A percentile compares a stretch with the other conserved stretches of the same genome.
Conservation (phyloP, 1,140 invertebrate genomes). For the Eumaeus atala region DNA sequence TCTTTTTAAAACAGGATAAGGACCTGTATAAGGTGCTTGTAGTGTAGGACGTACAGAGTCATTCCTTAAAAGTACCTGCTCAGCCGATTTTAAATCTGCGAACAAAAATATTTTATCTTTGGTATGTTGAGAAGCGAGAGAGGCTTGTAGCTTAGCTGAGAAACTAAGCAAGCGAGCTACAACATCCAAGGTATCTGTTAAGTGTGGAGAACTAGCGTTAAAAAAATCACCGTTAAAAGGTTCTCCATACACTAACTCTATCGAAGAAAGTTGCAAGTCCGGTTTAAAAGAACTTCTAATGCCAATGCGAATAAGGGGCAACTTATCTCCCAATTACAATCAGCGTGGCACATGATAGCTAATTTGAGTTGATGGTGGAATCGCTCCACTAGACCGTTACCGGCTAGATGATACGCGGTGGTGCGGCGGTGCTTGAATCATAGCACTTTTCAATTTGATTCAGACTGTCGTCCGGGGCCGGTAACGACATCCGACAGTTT, state of each 20-base stretch:
- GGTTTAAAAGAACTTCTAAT: slow-evolving; percentile 8
- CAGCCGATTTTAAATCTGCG: too few relatives aligned
- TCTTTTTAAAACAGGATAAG: neutral
- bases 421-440: slow-evolving; percentile 14
- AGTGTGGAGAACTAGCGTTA: too few relatives aligned
- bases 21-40: neutral
- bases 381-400: slow-evolving; percentile 16
- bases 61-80: too few relatives aligned
- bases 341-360: too few relatives aligned
- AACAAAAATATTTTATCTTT: too few relatives aligned
- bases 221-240: too few relatives aligned
- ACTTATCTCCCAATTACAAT: slow-evolving; percentile 9
- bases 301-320: slow-evolving; percentile 11
- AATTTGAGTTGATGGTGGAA: slow-evolving; percentile 12
- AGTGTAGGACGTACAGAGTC: neutral
- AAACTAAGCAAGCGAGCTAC: too few relatives aligned
- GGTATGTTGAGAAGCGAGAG: too few relatives aligned
- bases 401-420: slow-evolving; percentile 14
- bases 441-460: neutral
- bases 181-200: too few relatives aligned
- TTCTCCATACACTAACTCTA: slow-evolving; percentile 16
- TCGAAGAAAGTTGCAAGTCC: slow-evolving; percentile 7
- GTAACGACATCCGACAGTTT: slow-evolving; percentile 14
- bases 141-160: too few relatives aligned
- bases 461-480: slow-evolving; percentile 11